Evolutionary conservation across 2,113 vertebrate genomes (phyloP).

Genomic region (Carlito syrichta): DNA sequence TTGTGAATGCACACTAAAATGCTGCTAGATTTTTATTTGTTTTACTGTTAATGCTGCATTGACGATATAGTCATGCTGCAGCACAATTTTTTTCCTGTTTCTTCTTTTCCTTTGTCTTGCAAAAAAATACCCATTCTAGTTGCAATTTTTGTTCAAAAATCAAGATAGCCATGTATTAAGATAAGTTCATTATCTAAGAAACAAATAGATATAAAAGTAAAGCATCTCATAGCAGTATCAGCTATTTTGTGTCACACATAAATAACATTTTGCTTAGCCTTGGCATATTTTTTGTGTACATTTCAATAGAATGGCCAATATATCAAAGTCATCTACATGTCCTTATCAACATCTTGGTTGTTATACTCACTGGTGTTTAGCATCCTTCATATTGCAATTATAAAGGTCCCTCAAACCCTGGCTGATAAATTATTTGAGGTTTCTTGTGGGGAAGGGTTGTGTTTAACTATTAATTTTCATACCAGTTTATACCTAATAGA

Average conservation of each 20-base stretch:
- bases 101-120: slow-evolving; percentile 51
- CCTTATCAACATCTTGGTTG: not conserved
- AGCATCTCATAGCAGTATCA: not conserved
- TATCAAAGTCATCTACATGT: slow-evolving; percentile 40
- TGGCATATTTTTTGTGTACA: not conserved
- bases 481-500: slow-evolving; percentile 50
- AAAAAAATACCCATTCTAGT: not conserved
- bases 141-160: slow-evolving; percentile 9
- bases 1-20: slow-evolving; percentile 47
- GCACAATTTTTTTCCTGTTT: not conserved
- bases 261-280: slow-evolving; percentile 27
- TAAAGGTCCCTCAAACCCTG: not conserved
- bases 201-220: slow-evolving; percentile 21
- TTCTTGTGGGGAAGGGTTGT: not conserved
- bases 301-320: slow-evolving; percentile 30
- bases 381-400: not conserved
- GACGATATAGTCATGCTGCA: not conserved
- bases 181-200: slow-evolving; percentile 22
- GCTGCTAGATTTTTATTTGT: slow-evolving; percentile 52
- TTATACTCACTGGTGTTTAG: not conserved
- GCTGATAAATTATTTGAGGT: slow-evolving; percentile 28
- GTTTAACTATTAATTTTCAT: slow-evolving; percentile 57
- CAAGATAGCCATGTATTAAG: not conserved
- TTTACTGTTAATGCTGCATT: slow-evolving; percentile 61
- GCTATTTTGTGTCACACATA: slow-evolving; percentile 16